A percentile compares a stretch with the other conserved stretches of the same genome.
These are phyloP conservation scores for Montifringilla adamsi DNA, from an alignment of 2,113 vertebrate species.

Conservation along the genomic window DNA sequence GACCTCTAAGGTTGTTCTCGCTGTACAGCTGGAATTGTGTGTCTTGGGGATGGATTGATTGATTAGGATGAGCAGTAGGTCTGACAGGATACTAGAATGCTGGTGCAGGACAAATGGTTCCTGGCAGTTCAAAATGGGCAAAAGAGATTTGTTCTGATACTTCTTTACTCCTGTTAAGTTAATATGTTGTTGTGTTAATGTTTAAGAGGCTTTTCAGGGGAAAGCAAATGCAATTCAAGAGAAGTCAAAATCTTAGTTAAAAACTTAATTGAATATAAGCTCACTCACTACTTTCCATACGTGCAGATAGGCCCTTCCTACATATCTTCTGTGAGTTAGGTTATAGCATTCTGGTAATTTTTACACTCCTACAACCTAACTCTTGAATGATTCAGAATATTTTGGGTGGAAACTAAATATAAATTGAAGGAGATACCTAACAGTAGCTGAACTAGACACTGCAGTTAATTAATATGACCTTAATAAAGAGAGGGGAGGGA, in stretches of 20 bases:
- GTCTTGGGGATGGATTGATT: neutral
- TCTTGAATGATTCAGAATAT: conserved; percentile 43
- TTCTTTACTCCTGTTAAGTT: neutral
- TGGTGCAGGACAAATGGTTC: neutral
- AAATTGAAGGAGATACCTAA: neutral
- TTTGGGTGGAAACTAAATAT: conserved; percentile 45
- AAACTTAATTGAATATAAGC: neutral
- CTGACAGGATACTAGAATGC: neutral
- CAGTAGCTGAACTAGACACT: neutral
- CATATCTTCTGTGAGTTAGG: neutral
- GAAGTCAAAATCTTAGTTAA: neutral
- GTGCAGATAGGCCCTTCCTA: neutral
- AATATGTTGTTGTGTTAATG: neutral
- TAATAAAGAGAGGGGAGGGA: neutral
- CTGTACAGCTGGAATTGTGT: neutral
- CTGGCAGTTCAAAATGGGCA: neutral
- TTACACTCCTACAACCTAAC: conserved; percentile 6
- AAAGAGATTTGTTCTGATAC: neutral
- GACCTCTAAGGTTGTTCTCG: neutral
- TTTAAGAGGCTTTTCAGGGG: neutral
- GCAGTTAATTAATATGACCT: conserved; percentile 22
- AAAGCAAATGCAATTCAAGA: neutral
- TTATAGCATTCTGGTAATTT: conserved; percentile 25
- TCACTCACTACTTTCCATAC: neutral
- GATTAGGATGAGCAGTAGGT: neutral